phyloP scores from a whole-genome alignment of 2,113 vertebrate genomes.

The Cheirogaleus medius region DNA sequence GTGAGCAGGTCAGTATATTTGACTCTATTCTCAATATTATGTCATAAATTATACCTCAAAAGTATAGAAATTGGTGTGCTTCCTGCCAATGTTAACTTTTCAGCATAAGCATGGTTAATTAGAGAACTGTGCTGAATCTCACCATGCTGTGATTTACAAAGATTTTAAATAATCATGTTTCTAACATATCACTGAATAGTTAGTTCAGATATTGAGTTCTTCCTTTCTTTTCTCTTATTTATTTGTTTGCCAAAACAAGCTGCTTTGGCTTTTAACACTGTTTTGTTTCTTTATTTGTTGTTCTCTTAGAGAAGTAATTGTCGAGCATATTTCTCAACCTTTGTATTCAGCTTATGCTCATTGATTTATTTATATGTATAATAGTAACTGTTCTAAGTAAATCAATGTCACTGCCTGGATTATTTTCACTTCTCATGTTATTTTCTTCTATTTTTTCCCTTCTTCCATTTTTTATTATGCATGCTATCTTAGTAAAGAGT shows the following conservation, averaged over 20 bases:
- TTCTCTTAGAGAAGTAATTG: not conserved
- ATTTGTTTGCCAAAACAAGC: not conserved
- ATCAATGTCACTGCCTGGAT: not conserved
- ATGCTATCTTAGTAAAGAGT: constrained; percentile 64
- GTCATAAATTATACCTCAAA: constrained; percentile 72
- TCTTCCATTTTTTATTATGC: constrained; percentile 53
- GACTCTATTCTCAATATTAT: constrained; percentile 61
- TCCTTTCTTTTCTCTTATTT: constrained; percentile 28
- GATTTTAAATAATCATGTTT: constrained; percentile 70
- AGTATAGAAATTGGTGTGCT: constrained; percentile 66
- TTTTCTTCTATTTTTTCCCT: constrained; percentile 11
- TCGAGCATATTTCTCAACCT: constrained; percentile 8
- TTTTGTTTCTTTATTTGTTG: not conserved
- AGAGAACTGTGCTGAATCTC: constrained; percentile 63
- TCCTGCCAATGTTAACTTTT: constrained; percentile 73
- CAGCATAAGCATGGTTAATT: constrained; percentile 68
- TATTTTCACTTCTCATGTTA: constrained; percentile 26
- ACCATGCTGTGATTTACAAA: constrained; percentile 69
- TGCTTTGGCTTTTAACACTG: not conserved
- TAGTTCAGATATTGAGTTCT: constrained; percentile 19
- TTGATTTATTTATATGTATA: constrained; percentile 11
- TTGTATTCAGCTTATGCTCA: not conserved
- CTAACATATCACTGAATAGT: not conserved
- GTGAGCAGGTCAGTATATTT: constrained; percentile 90
- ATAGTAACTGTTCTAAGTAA: constrained; percentile 4